Conservation (phyloP, 2,888 invertebrate genomes). For the Amblyjoppa proteus region DNA sequence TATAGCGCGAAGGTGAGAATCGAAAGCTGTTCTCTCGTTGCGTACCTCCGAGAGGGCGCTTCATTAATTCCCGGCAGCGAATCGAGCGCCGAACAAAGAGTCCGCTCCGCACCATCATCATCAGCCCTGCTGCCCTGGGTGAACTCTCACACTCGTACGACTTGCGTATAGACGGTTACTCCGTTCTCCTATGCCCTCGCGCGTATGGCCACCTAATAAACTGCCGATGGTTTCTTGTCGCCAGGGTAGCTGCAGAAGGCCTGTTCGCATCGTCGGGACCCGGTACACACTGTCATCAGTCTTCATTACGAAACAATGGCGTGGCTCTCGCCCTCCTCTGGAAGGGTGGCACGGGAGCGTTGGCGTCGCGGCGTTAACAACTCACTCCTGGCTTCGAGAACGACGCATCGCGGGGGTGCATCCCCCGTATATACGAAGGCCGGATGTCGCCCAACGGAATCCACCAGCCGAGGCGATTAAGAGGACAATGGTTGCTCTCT, state of each 20-base stretch:
- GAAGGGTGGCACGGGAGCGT: slow-evolving; percentile 61
- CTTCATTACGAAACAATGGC: slow-evolving; percentile 82
- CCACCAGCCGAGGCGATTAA: slow-evolving; percentile 75
- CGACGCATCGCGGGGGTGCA: slow-evolving; percentile 74
- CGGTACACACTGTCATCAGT: slow-evolving; percentile 79
- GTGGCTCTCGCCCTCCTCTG: slow-evolving; percentile 49
- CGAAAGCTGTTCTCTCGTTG: not conserved
- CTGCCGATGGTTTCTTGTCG: slow-evolving; percentile 77
- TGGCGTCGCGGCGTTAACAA: slow-evolving; percentile 76
- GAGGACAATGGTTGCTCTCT: slow-evolving; percentile 74
- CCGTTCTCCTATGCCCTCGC: slow-evolving; percentile 45
- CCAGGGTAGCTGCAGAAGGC: slow-evolving; percentile 48
- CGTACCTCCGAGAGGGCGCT: not conserved
- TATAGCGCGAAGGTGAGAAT: not conserved
- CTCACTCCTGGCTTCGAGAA: slow-evolving; percentile 73
- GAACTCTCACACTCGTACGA: slow-evolving; percentile 27
- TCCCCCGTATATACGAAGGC: slow-evolving; percentile 52
- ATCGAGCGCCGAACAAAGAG: slow-evolving; percentile 54
- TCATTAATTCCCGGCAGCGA: slow-evolving; percentile 44
- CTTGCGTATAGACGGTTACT: slow-evolving; percentile 34
- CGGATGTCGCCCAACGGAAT: slow-evolving; percentile 70
- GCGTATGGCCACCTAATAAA: slow-evolving; percentile 81
- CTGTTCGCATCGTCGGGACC: slow-evolving; percentile 22
- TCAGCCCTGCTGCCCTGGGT: not conserved
- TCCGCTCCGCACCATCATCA: not conserved